Base-by-base conservation (phyloP, 2,113 vertebrate species). In the Falcunculus frontatus region DNA sequence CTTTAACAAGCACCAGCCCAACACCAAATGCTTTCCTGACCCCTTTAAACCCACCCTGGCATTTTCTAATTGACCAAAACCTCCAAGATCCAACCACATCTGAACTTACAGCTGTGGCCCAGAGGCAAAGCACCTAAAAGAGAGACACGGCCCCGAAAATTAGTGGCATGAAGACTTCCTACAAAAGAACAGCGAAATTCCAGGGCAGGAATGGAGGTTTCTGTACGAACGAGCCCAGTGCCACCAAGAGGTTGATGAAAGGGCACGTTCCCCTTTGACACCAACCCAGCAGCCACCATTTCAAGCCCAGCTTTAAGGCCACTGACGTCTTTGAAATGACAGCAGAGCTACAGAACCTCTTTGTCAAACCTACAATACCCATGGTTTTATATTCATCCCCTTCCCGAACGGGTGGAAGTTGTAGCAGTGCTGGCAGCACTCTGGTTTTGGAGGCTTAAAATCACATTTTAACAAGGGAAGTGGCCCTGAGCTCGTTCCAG, bases 221-320 rank as follows among this genome's bases (percentile, higher is more conserved):
- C 70, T 46, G 46, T 22, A 42, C 0, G 3, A 91, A 55, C 11
- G 5, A 76, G 42, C 55, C 89, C 6, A 23, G 81, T 52, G 70
- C 68, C 87, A 87, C 91, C 82, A 76, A 85, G 95, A 80, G 1
- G 6, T 22, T n/a, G 84, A 93, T 53, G 35, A 85, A 73, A 96
- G 84, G 73, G 19, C 69, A 56, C 2, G 0, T 32, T 91, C 92
- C 82, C 95, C 95, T 94, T 78, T 83, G 82, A 93, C 87, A 90
- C 23, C 56, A 26, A 35, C 67, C 77, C 95, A 94, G 94, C 93
- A 94, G 94, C 81, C 94, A 83, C 50, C 84, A 33, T 29, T 93
- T 88, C 87, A 76, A 91, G 74, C 37, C 74, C 69, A 62, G 78
- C 76, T 88, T 57, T 50, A 46, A 95, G 76, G 94, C 57, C 63